phyloP scores from a whole-genome alignment of 2,113 vertebrate species.

The Otocyon megalotis region DNA sequence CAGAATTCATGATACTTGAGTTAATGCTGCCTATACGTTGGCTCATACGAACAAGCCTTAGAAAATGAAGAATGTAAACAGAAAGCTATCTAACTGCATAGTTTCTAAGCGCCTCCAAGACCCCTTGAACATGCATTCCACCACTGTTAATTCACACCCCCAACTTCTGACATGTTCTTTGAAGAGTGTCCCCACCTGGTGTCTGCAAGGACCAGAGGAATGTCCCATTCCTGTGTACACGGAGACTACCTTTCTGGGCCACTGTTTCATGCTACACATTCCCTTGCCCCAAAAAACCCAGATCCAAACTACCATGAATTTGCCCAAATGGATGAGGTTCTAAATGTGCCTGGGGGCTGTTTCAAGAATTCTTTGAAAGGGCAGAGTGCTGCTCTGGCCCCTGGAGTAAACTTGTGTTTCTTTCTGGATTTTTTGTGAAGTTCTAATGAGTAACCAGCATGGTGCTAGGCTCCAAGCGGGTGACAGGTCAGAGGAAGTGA shows the following conservation, averaged over 20 bases:
- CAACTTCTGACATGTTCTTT: background rate
- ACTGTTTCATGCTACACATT: background rate
- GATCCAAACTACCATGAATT: background rate
- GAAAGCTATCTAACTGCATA: background rate
- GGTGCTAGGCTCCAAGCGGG: background rate
- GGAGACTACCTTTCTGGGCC: background rate
- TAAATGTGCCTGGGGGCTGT: background rate
- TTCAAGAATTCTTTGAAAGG: background rate
- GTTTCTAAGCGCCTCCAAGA: background rate
- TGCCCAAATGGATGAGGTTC: background rate
- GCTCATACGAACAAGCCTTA: background rate
- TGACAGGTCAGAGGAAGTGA: background rate
- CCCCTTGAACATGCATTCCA: accelerated
- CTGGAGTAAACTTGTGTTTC: background rate
- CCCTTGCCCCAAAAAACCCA: no score
- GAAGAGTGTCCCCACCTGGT: background rate
- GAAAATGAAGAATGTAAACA: background rate
- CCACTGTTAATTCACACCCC: background rate
- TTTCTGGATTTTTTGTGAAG: background rate
- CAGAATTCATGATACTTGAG: background rate
- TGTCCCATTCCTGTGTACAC: background rate
- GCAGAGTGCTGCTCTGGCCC: no score
- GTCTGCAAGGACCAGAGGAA: no score
- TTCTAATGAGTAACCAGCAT: background rate
- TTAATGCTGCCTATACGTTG: background rate